Evolutionary conservation across 2,113 vertebrate species (phyloP), one percentile per base, ranked within the genome.

Genomic region (Rhinichthys klamathensis): DNA sequence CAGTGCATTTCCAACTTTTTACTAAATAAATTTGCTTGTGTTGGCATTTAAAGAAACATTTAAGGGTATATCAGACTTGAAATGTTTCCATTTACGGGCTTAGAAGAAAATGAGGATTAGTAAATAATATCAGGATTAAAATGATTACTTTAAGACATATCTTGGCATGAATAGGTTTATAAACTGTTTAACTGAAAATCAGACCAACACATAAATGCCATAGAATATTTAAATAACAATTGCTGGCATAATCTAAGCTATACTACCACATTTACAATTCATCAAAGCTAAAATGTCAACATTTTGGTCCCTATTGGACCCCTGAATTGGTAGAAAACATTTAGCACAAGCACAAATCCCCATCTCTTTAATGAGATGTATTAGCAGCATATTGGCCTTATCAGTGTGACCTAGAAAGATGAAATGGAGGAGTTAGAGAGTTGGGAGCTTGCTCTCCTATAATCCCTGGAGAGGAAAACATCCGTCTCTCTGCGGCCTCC

Each of bases 351-450:
- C 49, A 65, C 72, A 89, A 84, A 87, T 58, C 80, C 79, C 54
- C 72, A 38, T 51, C 32, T 56, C 35, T 69, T 78, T 38, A 74
- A 84, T 82, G 74, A 87, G 74, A 78, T 83, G 41, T 32, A 65
- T 87, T 82, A 85, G 61, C 76, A 72, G 72, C 70, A 85, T 79
- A 89, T 87, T 89, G 56, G 84, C 87, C 84, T 90, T 90, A 91
- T 92, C 89, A 86, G 73, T 6, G 27, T 89, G 90, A 91, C 87
- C 91, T 87, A 89, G 88, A 92, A 92, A 92, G 89, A 92, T 91
- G 84, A 88, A 87, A 4, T 76, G 86, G 89, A 89, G 90, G 85
- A 80, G 77, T 80, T 4, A 82, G 86, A 54, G 74, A 76, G 27
- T 76, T 89, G 30, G 80, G 84, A 84, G 89, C 83, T 83, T 84